A percentile compares a stretch with the other conserved stretches of the same genome.
Evolutionary conservation across 2,113 vertebrate genomes (phyloP).

Genomic region (Podarcis cretensis): DNA sequence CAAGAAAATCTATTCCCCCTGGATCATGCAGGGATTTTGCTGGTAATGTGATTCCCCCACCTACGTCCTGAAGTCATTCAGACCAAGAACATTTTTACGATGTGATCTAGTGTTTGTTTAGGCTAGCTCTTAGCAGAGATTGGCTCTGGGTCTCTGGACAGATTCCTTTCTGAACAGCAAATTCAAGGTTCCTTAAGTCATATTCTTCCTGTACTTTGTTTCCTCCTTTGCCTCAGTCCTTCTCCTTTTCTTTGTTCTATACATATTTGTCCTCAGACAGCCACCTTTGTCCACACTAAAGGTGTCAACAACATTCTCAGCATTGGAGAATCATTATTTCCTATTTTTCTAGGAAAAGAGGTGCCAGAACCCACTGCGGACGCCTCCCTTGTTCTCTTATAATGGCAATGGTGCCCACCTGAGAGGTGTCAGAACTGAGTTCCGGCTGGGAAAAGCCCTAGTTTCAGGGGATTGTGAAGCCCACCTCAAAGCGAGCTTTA

Average conservation of each 20-base stretch:
- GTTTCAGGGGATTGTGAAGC: too few species aligned
- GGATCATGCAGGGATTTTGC: background rate
- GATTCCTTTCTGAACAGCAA: background rate
- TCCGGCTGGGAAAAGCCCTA: too few species aligned
- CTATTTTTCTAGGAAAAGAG: too few species aligned
- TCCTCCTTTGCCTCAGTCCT: background rate
- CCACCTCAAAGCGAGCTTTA: too few species aligned
- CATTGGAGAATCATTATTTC: too few species aligned
- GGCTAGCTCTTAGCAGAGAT: background rate
- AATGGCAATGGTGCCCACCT: too few species aligned
- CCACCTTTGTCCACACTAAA: too few species aligned
- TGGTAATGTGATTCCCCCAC: background rate
- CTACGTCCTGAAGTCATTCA: background rate
- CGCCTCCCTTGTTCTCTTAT: too few species aligned
- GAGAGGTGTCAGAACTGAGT: too few species aligned
- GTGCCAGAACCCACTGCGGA: too few species aligned
- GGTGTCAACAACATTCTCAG: background rate
- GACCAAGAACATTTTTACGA: background rate
- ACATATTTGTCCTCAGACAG: background rate
- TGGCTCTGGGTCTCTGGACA: background rate
- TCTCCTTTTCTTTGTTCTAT: too few species aligned
- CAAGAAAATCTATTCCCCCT: background rate
- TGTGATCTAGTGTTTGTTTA: background rate
- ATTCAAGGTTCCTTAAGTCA: background rate
- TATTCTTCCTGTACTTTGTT: background rate